Evolutionary conservation across 2,888 invertebrate genomes (phyloP), one percentile per base, ranked within the genome.

Genomic region (Ichneumoninae sp.): DNA sequence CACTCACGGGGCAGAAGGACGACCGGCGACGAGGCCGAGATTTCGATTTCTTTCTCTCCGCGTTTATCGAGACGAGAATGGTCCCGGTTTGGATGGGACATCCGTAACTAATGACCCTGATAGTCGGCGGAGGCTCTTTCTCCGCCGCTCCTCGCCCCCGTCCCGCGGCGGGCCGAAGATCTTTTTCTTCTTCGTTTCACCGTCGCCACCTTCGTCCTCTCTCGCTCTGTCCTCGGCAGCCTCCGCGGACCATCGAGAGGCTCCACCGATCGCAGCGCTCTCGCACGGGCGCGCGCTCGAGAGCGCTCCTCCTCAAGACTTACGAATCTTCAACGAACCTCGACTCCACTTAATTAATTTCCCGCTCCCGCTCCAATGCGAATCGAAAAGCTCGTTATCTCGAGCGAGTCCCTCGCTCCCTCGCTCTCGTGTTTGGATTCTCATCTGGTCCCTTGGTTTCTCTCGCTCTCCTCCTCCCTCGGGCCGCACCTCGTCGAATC

Each of bases 91-190:
- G 89, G 90, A 91, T 89, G 90, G 91, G 91, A 92, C 92, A 92
- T 92, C 92, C 92, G 92, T 93, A 93, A 93, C 92, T 93, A 92
- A 92, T 92, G 92, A 92, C 91, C 91, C 92, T 91, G 92, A 92
- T 92, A 92, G 92, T 85, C 84, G 85, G 82, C 79, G 82, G 74
- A 88, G 76, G 88, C 87, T 89, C 89, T 89, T 80, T 86, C 83
- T 84, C 80, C 77, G 66, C 80, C 57, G 22, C 50, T 66, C 82
- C 74, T 69, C 70, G 54, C 70, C 71, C 75, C 66, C 75, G 57
- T 68, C 66, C 75, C 69, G 65, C 71, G 30, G 52, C 30, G 75
- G 54, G 70, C 40, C 62, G 60, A 80, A 68, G 76, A 68, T 70
- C 80, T 74, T 69, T 84, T 86, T 83, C 65, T 78, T 79, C 72